Evolutionary conservation across 2,888 invertebrate species (phyloP), one percentile per base, ranked within the genome.

Genomic region (Dorcus parallelipipedus): DNA sequence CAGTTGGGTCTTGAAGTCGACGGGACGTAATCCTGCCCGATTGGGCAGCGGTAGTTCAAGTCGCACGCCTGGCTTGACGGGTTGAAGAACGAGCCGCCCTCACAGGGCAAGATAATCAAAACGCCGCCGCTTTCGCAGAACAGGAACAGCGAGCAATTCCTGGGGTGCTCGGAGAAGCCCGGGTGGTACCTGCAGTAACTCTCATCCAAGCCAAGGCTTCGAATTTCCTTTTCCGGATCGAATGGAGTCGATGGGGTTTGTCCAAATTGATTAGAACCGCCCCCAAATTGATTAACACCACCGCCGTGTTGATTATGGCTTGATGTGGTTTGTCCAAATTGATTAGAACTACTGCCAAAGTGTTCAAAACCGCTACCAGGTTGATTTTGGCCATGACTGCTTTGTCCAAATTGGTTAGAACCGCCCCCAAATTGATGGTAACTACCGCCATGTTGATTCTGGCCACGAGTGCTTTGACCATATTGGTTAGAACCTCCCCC

Each of bases 91-190:
- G 26, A 33, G 26, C 26, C 26, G 1, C 3, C 6, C 26, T 33
- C 26, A 33, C 26, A 33, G 26, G 26, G 26, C 3, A 33, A 7
- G 6, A 33, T 5, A 3, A 33, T 6, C 1, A 33, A 33, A 7
- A 3, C 0, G 3, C 26, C 6, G 7, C 26, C 26, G 7, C 26
- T 4, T 7, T 38, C 38, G 14, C 50, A 50, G 10, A 38, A 38
- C 5, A 50, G 10, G 10, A 50, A 50, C 26, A n/a, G n/a, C 26
- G 33, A 33, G 26, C 50, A 50, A 23, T 38, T 50, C 2, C 14
- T 50, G 9, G 50, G 50, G 33, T 50, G 50, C 9, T 33, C 50
- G 10, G 20, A 50, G 17, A 50, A 23, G 17, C 50, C 50, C 4
- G 26, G 9, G 9, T 47, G 6, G 26, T 33, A 7, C 26, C 6